These are phyloP conservation scores for Phrynocephalus vlangalii DNA, from an alignment of 2,797 vertebrate species.

Conservation along the genomic window DNA sequence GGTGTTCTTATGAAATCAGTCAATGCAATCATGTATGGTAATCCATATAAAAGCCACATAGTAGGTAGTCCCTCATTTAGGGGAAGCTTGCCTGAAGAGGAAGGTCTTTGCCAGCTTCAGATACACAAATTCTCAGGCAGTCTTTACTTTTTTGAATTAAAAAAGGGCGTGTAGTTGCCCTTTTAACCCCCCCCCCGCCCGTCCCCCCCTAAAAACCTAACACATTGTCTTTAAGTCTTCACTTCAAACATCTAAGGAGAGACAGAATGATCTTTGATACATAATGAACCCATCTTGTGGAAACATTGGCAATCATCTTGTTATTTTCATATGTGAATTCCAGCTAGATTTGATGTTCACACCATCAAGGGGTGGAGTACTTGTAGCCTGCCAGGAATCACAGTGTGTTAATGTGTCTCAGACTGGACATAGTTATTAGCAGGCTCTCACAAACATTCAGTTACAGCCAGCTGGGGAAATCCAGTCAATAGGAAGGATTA, in stretches of 20 bases:
- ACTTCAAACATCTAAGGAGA: background rate
- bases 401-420: conserved; percentile 24
- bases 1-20: no score
- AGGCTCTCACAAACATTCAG: conserved; percentile 6
- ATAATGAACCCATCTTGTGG: conserved; percentile 1
- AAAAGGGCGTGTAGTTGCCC: no score
- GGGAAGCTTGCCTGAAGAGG: no score
- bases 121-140: no score
- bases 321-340: conserved; percentile 33
- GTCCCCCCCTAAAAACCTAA: no score
- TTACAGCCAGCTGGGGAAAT: conserved; percentile 7
- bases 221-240: background rate
- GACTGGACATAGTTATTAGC: conserved; percentile 30
- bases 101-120: no score
- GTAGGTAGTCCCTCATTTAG: no score
- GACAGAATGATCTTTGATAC: background rate
- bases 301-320: conserved; percentile 2
- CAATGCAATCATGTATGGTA: no score
- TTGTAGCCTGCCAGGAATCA: conserved; percentile 19
- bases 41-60: no score
- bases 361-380: conserved; percentile 24
- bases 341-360: conserved; percentile 10
- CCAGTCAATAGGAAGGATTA: background rate
- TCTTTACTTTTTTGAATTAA: no score
- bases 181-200: no score